These are phyloP conservation scores for Cantharis rufa DNA, from an alignment of 2,888 invertebrate species.

Conservation along the genomic window DNA sequence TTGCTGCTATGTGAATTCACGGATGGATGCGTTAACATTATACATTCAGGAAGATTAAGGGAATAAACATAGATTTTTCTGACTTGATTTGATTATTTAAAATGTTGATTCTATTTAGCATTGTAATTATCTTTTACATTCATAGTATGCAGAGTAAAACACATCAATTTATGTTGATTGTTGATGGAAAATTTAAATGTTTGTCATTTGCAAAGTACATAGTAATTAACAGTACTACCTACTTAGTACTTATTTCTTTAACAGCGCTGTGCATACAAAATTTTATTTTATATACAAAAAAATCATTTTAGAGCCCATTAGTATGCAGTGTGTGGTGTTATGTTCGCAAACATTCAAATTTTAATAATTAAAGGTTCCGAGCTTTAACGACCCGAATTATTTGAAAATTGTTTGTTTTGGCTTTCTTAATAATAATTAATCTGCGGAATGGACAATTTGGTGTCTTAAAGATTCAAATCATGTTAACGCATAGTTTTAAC, in stretches of 20 bases:
- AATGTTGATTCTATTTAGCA: not conserved
- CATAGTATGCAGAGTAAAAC: not conserved
- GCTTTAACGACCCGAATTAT: not conserved
- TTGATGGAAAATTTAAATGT: not conserved
- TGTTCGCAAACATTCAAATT: not conserved
- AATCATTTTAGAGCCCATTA: not conserved
- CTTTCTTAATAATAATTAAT: not conserved
- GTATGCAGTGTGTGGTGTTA: not conserved
- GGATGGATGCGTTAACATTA: not conserved
- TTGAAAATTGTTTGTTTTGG: not conserved
- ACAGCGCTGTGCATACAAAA: no score
- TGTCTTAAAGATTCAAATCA: not conserved
- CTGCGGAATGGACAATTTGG: not conserved
- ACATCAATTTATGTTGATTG: not conserved
- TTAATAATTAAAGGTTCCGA: not conserved
- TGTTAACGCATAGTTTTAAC: not conserved
- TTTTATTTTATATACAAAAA: not conserved
- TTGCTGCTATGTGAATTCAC: not conserved
- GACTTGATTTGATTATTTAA: not conserved
- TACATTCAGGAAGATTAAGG: not conserved
- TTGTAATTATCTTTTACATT: not conserved
- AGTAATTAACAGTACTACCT: not conserved
- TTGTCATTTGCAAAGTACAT: not conserved
- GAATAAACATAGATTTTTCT: not conserved
- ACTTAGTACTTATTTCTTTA: not conserved